Conservation (phyloP, 2,888 invertebrate species). For the Siphlonurus alternatus region DNA sequence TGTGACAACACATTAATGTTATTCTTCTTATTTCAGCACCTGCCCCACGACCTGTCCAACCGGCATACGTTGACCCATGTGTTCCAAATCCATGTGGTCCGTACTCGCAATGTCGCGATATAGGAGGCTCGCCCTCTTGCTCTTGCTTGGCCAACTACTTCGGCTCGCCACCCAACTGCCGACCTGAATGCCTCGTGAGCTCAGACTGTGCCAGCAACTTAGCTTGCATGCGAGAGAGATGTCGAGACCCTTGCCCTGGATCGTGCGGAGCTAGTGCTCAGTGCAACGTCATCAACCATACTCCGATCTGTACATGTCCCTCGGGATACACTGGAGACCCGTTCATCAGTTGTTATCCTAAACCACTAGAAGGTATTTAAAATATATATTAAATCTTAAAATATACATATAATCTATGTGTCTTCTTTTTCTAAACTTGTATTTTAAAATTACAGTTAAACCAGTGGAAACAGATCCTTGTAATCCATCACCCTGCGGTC, state of each 20-base stretch:
- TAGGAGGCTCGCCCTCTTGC: constrained; percentile 37
- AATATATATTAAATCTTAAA: constrained; percentile 11
- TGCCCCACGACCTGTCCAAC: constrained; percentile 21
- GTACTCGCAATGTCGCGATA: constrained; percentile 39
- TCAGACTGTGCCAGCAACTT: constrained; percentile 50
- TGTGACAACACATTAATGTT: background rate
- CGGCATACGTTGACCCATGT: constrained; percentile 23
- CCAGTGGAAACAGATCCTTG: constrained; percentile 27
- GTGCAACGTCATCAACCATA: constrained; percentile 51
- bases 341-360: constrained; percentile 36
- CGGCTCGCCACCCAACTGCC: constrained; percentile 48
- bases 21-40: constrained; percentile 22
- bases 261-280: constrained; percentile 47
- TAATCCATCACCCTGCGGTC: constrained; percentile 43
- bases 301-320: constrained; percentile 54
- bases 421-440: too few species aligned
- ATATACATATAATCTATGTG: background rate
- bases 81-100: constrained; percentile 38
- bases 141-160: constrained; percentile 40
- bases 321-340: constrained; percentile 57
- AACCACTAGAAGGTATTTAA: constrained; percentile 23
- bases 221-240: constrained; percentile 57
- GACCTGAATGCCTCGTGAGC: constrained; percentile 46
- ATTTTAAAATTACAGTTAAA: constrained; percentile 7
- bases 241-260: constrained; percentile 64